phyloP scores from a whole-genome alignment of 92 coral and sea anemone genomes.

The Epizoanthus scotinus region DNA sequence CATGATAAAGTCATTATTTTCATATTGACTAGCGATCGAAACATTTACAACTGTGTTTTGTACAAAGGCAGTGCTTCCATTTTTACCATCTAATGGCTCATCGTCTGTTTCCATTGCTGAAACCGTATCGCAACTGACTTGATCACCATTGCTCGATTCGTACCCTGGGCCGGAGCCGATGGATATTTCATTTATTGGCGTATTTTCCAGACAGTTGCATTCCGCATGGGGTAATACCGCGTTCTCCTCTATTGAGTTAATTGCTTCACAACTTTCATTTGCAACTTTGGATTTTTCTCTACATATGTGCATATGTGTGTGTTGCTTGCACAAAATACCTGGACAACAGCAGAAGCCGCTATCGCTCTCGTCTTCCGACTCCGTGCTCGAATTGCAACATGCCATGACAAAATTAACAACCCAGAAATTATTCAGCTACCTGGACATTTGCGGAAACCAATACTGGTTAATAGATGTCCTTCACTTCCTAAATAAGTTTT shows the following conservation, averaged over 20 bases:
- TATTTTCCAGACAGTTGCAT: background rate
- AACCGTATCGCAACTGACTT: background rate
- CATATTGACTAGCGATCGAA: background rate
- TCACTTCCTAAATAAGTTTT: too few species aligned
- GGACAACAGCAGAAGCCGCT: background rate
- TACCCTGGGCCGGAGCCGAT: background rate
- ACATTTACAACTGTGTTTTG: background rate
- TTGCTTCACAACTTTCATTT: background rate
- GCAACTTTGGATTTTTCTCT: background rate
- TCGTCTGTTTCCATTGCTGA: background rate
- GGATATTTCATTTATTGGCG: background rate
- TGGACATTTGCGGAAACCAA: too few species aligned
- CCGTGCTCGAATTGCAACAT: background rate
- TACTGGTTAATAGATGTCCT: too few species aligned
- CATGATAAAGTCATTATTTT: background rate
- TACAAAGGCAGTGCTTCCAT: background rate
- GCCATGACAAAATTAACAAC: conserved; percentile 23
- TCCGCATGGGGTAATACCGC: too few species aligned
- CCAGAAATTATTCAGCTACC: too few species aligned
- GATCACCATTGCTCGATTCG: background rate
- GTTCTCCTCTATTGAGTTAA: background rate
- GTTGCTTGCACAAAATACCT: background rate
- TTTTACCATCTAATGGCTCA: background rate
- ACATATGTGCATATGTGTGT: conserved; percentile 12
- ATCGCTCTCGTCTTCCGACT: conserved; percentile 20